These are phyloP conservation scores for Muntiacus reevesi DNA, from an alignment of 2,113 vertebrate genomes.

Conservation along the genomic window DNA sequence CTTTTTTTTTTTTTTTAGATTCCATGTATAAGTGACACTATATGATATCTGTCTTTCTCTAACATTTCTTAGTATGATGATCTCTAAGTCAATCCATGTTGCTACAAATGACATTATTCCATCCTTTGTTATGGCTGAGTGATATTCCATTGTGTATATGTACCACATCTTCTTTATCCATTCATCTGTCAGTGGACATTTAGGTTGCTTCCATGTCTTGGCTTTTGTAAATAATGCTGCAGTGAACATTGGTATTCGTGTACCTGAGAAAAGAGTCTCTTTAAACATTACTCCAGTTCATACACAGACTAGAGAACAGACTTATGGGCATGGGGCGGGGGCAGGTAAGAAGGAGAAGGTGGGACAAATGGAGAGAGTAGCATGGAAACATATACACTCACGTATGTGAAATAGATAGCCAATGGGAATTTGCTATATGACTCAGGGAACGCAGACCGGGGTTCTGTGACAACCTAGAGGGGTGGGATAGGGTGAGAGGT, in stretches of 20 bases:
- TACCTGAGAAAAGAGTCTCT: neutral
- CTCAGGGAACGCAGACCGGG: rapidly evolving
- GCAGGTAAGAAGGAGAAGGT: neutral
- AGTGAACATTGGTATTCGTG: neutral
- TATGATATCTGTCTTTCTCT: neutral
- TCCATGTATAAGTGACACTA: neutral
- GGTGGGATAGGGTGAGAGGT: neutral
- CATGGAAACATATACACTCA: neutral
- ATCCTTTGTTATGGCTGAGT: neutral
- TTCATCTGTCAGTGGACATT: neutral
- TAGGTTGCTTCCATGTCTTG: neutral
- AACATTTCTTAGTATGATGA: neutral
- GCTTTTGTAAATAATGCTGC: neutral
- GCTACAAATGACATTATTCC: neutral
- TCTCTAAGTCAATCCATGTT: neutral
- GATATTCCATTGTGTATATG: neutral
- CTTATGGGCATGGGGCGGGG: neutral
- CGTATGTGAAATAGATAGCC: neutral
- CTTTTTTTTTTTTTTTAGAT: neutral
- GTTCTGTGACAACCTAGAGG: neutral
- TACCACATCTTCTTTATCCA: neutral
- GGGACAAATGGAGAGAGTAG: neutral
- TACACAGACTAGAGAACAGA: neutral
- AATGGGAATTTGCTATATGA: neutral
- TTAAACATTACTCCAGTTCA: neutral